Conservation (phyloP, 2,797 vertebrate species). For the Acanthis flammea region DNA sequence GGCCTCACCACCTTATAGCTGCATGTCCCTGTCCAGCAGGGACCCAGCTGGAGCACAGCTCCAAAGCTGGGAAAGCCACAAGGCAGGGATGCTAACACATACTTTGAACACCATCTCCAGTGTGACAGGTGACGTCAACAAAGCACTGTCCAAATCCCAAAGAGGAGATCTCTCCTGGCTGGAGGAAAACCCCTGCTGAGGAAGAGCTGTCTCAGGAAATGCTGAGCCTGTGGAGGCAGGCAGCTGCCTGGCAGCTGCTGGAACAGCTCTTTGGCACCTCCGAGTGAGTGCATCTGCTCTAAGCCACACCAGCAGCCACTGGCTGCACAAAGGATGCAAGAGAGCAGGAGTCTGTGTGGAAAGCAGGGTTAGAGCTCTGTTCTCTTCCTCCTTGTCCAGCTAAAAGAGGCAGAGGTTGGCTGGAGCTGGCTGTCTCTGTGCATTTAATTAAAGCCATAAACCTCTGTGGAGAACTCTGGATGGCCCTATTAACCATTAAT, state of each 20-base stretch:
- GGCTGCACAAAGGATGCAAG: neutral
- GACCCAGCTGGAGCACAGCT: neutral
- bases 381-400: neutral
- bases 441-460: neutral
- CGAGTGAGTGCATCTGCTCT: neutral
- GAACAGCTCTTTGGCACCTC: neutral
- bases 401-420: neutral
- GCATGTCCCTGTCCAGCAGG: neutral
- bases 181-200: neutral
- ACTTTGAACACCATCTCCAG: neutral
- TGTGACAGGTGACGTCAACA: neutral
- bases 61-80: accelerated
- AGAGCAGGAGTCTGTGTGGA: neutral
- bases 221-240: neutral
- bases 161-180: neutral
- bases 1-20: neutral
- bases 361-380: neutral
- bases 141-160: neutral
- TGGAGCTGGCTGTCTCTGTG: neutral
- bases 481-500: neutral
- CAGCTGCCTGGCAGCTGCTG: neutral
- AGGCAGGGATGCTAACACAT: neutral
- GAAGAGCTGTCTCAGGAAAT: neutral
- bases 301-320: neutral
- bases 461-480: neutral